phyloP scores from a whole-genome alignment of 2,113 vertebrate species.

The Ifrita kowaldi region DNA sequence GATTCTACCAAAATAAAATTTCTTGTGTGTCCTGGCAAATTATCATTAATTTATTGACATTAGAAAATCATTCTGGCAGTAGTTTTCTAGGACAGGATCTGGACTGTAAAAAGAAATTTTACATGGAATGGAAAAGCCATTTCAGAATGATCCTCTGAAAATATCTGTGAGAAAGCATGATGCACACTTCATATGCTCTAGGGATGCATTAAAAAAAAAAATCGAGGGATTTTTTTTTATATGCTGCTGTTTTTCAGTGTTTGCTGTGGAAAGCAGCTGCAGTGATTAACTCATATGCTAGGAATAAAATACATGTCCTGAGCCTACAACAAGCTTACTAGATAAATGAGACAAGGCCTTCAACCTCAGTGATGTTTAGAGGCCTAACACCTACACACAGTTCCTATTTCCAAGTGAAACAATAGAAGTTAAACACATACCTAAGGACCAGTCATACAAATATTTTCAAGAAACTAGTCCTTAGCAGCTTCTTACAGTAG shows the following conservation, averaged over 20 bases:
- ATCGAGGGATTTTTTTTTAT: not conserved
- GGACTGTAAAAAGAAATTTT: not conserved
- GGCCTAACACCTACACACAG: not conserved
- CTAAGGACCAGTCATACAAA: not conserved
- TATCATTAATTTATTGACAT: not conserved
- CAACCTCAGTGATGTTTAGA: not conserved
- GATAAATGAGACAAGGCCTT: not conserved
- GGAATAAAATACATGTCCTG: not conserved
- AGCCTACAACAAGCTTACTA: not conserved
- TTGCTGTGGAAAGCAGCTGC: not conserved
- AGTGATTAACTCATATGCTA: not conserved
- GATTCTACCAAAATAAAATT: not conserved
- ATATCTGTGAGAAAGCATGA: not conserved
- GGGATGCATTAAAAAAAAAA: no score
- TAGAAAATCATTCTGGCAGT: not conserved
- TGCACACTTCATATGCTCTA: not conserved
- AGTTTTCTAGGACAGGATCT: not conserved
- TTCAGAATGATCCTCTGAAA: not conserved
- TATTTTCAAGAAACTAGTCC: not conserved
- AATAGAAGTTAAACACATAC: not conserved
- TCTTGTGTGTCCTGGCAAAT: not conserved
- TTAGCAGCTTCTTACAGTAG: not conserved
- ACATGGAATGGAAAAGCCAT: not conserved
- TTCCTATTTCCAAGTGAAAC: not conserved
- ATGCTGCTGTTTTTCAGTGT: not conserved